Base-by-base conservation (phyloP, 2,888 invertebrate species). In the Crossocerus cetratus region DNA sequence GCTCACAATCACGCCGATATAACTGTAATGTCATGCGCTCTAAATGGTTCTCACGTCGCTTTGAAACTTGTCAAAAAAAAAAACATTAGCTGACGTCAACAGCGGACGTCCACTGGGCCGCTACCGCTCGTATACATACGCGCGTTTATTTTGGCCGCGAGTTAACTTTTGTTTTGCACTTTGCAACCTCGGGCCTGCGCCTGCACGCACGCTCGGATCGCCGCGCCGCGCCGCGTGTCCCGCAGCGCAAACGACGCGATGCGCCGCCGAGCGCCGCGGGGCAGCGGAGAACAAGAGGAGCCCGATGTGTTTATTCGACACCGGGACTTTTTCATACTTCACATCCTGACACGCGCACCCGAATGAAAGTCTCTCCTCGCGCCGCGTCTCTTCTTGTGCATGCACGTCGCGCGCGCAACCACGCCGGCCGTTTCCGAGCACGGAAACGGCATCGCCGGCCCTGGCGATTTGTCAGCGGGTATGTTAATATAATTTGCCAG, bases 41-140 rank as follows among this genome's bases (percentile, higher is more conserved):
- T 16, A 65, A 65, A 59, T 16, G 49, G 16, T 49, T 49, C n/a
- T 1, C 62, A 32, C 18, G 16, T 13, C 18, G 65, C 60, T 60
- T 32, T 11, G 22, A 64, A 59, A 56, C 21, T 45, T 3, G 21
- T 68, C n/a, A 58, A 69, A 67, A 32, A 65, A 75, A 69, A 32
- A 65, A 75, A 69, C 59, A n/a, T 65, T 62, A 65, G 32, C 45
- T 80, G 76, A 80, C 69, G 72, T 78, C 69, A 76, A 57, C 8
- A 32, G n/a, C 54, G 23, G 2, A 2, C 55, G 32, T 32, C 32
- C 32, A 32, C 32, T 11, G 11, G 32, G 32, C 8, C 32, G 4
- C 32, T 32, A 4, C 13, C 20, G 3, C 11, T 45, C 22, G 45
- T 20, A 72, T 72, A 20, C n/a, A 2, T 23, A 2, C 0, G 8